Conservation (phyloP, 2,113 vertebrate species). For the Chrysemys picta region DNA sequence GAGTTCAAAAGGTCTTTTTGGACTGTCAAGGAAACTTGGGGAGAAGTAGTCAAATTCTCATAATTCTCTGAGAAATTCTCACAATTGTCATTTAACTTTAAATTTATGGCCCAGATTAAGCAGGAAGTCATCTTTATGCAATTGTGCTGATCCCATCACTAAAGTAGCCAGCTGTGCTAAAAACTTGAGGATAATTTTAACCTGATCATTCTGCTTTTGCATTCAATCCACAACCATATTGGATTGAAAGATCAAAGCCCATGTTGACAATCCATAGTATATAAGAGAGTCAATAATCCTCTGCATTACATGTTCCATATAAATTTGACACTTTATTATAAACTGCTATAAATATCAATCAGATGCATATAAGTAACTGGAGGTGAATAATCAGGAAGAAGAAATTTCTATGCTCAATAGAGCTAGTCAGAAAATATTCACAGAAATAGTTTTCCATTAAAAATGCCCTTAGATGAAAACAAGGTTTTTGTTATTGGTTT, state of each 20-base stretch:
- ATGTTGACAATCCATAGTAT: background rate
- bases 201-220: background rate
- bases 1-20: background rate
- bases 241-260: background rate
- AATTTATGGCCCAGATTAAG: background rate
- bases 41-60: background rate
- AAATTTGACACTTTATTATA: background rate
- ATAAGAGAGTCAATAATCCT: background rate
- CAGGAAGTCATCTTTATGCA: background rate
- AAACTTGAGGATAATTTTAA: background rate
- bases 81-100: background rate
- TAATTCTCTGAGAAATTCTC: background rate
- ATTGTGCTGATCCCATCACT: background rate
- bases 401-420: background rate
- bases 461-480: no score
- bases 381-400: background rate
- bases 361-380: background rate
- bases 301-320: background rate
- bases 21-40: background rate
- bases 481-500: no score
- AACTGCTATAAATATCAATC: background rate
- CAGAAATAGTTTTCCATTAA: no score
- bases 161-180: background rate
- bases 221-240: background rate
- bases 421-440: no score